A percentile compares a stretch with the other conserved stretches of the same genome.
Conservation (phyloP, 2,797 vertebrate species). For the Lutjanus campechanus region DNA sequence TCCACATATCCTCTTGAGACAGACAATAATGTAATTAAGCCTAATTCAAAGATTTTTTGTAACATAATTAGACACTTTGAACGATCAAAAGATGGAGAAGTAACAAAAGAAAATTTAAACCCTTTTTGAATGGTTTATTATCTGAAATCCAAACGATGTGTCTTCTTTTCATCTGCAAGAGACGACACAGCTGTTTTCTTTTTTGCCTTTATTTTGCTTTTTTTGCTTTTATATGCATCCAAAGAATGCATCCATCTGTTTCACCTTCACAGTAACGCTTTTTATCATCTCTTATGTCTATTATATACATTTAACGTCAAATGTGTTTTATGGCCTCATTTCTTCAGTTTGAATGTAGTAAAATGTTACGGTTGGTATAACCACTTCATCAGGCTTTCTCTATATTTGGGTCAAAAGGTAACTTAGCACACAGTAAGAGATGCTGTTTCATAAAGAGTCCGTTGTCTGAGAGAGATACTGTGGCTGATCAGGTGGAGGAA, state of each 20-base stretch:
- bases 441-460: background rate
- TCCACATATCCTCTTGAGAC: background rate
- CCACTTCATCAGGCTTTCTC: background rate
- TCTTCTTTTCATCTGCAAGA: background rate
- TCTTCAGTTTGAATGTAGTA: background rate
- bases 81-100: background rate
- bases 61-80: background rate
- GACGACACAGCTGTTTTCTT: background rate
- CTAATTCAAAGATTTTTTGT: background rate
- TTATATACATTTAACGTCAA: background rate
- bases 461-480: background rate
- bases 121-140: background rate
- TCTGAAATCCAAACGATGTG: background rate
- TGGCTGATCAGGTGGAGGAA: background rate
- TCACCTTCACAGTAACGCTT: background rate
- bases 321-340: constrained; percentile 2
- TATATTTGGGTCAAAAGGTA: background rate
- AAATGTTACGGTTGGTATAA: background rate
- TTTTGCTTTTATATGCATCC: constrained; percentile 1
- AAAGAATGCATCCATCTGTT: background rate
- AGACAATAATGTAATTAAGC: background rate
- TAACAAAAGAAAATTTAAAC: constrained; percentile 5
- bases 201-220: background rate
- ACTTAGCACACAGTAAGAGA: background rate
- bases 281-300: background rate